Percentiles rank a stretch among this genome's conserved stretches.
phyloP scores from a whole-genome alignment of 2,888 invertebrate genomes.

The Cheilosia urbana region DNA sequence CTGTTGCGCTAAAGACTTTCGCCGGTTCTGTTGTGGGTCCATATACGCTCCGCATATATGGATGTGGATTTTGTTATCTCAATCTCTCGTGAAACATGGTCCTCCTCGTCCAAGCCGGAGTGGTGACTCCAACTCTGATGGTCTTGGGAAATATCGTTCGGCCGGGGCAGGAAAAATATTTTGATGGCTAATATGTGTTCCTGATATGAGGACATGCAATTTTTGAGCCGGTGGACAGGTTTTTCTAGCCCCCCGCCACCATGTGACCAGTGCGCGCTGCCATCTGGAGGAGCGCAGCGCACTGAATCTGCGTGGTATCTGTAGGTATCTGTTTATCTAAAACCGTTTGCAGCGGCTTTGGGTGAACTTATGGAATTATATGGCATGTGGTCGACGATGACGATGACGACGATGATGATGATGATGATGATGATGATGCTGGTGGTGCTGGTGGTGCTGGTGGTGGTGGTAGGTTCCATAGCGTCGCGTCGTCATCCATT shows the following conservation, averaged over 20 bases:
- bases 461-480: constrained; percentile 48
- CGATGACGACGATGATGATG: constrained; percentile 17
- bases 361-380: constrained; percentile 71
- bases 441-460: constrained; percentile 14
- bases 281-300: constrained; percentile 56
- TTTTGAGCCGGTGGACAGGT: constrained; percentile 69
- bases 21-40: constrained; percentile 14
- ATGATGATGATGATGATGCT: constrained; percentile 15
- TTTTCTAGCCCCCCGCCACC: constrained; percentile 44
- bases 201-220: constrained; percentile 75
- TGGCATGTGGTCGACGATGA: constrained; percentile 52
- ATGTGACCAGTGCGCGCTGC: constrained; percentile 60
- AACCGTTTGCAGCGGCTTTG: constrained; percentile 67
- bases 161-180: constrained; percentile 23
- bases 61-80: constrained; percentile 71
- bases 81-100: constrained; percentile 74
- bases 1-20: constrained; percentile 45
- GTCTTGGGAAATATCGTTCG: constrained; percentile 69
- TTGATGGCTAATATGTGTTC: constrained; percentile 76
- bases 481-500: constrained; percentile 33
- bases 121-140: constrained; percentile 47
- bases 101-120: constrained; percentile 29
- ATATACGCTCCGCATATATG: constrained; percentile 49
- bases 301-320: constrained; percentile 57
- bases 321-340: constrained; percentile 71